Conservation (phyloP, 2,797 vertebrate species). For the Oreochromis grahami region DNA sequence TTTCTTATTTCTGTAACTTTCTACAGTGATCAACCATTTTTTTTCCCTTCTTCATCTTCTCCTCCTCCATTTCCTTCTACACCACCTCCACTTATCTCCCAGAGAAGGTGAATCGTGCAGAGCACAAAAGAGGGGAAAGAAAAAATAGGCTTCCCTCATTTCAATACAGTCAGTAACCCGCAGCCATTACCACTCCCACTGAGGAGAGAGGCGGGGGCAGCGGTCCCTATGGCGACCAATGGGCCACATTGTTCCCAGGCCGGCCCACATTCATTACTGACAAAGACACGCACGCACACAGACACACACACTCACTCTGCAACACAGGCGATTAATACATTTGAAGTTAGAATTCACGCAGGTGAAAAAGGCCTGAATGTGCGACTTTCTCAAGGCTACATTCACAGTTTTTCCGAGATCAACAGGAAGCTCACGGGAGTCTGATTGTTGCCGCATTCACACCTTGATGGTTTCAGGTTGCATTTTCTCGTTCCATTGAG, state of each 20-base stretch:
- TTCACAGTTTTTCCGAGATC: background rate
- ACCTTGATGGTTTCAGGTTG: slow-evolving; percentile 60
- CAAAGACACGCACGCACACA: slow-evolving; percentile 66
- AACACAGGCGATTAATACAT: slow-evolving; percentile 49
- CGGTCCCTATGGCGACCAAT: slow-evolving; percentile 80
- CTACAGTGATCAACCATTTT: background rate
- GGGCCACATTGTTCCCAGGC: slow-evolving; percentile 81
- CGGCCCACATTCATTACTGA: slow-evolving; percentile 79
- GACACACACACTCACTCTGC: slow-evolving; percentile 47
- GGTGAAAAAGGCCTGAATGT: slow-evolving; percentile 27
- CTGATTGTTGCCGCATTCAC: slow-evolving; percentile 40
- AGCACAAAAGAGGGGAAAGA: slow-evolving; percentile 57
- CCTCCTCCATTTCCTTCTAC: slow-evolving; percentile 1
- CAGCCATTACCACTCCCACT: slow-evolving; percentile 74
- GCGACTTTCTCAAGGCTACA: background rate
- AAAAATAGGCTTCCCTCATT: slow-evolving; percentile 65
- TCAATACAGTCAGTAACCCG: slow-evolving; percentile 72
- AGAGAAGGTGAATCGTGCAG: slow-evolving; percentile 43
- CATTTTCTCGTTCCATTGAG: slow-evolving; percentile 27
- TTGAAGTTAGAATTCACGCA: slow-evolving; percentile 36
- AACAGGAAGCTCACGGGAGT: slow-evolving; percentile 27
- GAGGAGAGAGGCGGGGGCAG: slow-evolving; percentile 69
- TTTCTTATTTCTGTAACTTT: slow-evolving; percentile 4
- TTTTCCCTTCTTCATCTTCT: background rate
- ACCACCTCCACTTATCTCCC: slow-evolving; percentile 22